Base-by-base conservation (phyloP, 1,140 invertebrate genomes). In the Caenorhabditis latens region DNA sequence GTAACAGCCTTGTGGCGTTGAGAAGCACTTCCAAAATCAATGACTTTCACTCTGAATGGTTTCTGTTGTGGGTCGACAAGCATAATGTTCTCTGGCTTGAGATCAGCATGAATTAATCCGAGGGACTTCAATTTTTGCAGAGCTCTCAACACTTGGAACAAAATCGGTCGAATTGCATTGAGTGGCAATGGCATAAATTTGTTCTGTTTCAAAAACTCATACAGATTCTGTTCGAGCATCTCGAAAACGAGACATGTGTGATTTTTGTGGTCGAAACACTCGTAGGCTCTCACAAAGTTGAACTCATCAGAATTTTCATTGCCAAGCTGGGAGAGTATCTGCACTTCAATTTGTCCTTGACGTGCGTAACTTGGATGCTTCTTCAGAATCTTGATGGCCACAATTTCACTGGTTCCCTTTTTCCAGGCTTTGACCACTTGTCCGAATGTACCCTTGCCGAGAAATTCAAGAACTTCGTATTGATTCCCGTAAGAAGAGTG, bases 41-140 rank as follows among this genome's bases (percentile, higher is more conserved):
- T 99, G 9, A 99, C 97, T 75, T 89, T 89, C 21, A 89, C 88
- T 32, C 88, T 87, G 84, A 85, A 99, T 0, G 98, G 98, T 92
- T 99, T 97, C 88, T 97, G 95, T 46, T 96, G 95, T 50, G 98
- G 98, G 94, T 99, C 98, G 83, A 99, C 97, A 91, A 99, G 94
- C 98, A 99, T 99, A 91, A 99, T 99, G 93, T 99, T 99, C 94
- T 99, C 98, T 13, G 98, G 98, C 94, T 99, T 99, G 89, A 99
- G 94, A 94, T 99, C 98, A 83, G 98, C 98, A 94, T 99, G 98
- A 93, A 99, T 99, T 90, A 99, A 94, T 87, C 98, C 98, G 91
- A 99, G 94, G 96, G 99, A 97, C 95, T 98, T 98, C 8, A 99
- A 94, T 94, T 99, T 99, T 55, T 98, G 95, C 92, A 99, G 95